These are phyloP conservation scores for Hydraecia micacea DNA, from an alignment of 2,888 invertebrate genomes.

Conservation along the genomic window DNA sequence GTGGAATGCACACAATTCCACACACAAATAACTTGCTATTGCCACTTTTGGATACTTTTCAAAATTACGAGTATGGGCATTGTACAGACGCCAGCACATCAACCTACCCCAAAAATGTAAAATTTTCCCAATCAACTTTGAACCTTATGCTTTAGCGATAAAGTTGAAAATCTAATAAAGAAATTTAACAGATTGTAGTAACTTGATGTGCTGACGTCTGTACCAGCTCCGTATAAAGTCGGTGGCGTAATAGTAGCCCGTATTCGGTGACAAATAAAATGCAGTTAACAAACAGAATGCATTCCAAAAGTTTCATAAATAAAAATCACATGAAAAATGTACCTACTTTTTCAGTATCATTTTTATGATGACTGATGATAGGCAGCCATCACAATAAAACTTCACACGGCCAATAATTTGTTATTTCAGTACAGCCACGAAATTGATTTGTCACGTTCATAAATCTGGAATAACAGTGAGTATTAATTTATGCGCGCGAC, in stretches of 20 bases:
- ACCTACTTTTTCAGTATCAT: not conserved
- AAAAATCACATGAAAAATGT: not conserved
- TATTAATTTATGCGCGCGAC: slow-evolving; percentile 47
- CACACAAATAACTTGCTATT: not conserved
- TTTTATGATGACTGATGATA: slow-evolving; percentile 15
- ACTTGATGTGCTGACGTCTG: too few relatives aligned
- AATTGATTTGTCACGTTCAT: slow-evolving; percentile 57
- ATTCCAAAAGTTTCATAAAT: not conserved
- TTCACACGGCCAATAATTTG: slow-evolving; percentile 3
- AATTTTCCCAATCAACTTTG: too few relatives aligned
- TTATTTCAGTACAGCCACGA: slow-evolving; percentile 9
- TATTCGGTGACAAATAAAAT: not conserved
- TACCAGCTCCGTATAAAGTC: not conserved
- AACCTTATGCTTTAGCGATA: too few relatives aligned
- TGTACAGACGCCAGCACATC: too few relatives aligned
- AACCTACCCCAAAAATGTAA: too few relatives aligned
- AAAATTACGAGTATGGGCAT: not conserved
- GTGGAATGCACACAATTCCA: too few relatives aligned
- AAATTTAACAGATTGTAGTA: too few relatives aligned
- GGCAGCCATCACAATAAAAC: slow-evolving; percentile 13
- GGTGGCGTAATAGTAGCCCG: not conserved
- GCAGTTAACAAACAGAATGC: not conserved
- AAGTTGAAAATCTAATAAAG: too few relatives aligned
- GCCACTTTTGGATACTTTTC: not conserved
- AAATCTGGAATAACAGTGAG: slow-evolving; percentile 42